Base-by-base conservation (phyloP, 2,113 vertebrate species). In the Hystrix brachyura region DNA sequence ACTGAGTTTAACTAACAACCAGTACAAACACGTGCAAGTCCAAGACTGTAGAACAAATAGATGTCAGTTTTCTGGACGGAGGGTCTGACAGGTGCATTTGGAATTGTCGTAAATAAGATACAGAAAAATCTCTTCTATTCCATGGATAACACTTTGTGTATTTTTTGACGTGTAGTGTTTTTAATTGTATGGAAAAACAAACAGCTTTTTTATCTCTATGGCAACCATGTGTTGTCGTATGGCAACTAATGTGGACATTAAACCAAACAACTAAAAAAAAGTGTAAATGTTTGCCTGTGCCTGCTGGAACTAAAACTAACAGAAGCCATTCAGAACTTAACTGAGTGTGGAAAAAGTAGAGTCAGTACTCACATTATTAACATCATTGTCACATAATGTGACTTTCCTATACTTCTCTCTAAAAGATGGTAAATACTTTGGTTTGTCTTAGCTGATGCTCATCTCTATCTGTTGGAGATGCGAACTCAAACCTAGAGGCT, bases 161-260 rank as follows among this genome's bases (percentile, higher is more conserved):
- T 48, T 90, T 27, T 71, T 23, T 34, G 29, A 9, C 43, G 4
- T 7, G 0, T 80, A 46, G 80, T 34, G 2, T 0, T 65, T 1
- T 87, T 91, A 90, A 71, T 15, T 92, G 27, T 38, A 25, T 23
- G 15, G 14, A 89, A 85, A 97, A 15, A 34, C 23, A 27, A 87
- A 53, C 29, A 57, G 53, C 7, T 27, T 74, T 67, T 88, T 3
- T 3, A 1, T 93, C 32, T 87, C 80, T 43, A 88, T 79, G 23
- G 81, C 55, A 67, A 86, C 87, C 21, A 18, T 21, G 82, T 13
- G 84, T 23, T 38, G 6, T 15, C 69, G 64, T 90, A 9, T 67
- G 69, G 34, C 14, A 10, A 67, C 67, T 67, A 55, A 27, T 67
- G 55, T 38, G 69, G 65, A 83, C 38, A 29, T 38, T 5, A 90